Conservation (phyloP, 1,140 invertebrate species). For the Psix sp. region DNA sequence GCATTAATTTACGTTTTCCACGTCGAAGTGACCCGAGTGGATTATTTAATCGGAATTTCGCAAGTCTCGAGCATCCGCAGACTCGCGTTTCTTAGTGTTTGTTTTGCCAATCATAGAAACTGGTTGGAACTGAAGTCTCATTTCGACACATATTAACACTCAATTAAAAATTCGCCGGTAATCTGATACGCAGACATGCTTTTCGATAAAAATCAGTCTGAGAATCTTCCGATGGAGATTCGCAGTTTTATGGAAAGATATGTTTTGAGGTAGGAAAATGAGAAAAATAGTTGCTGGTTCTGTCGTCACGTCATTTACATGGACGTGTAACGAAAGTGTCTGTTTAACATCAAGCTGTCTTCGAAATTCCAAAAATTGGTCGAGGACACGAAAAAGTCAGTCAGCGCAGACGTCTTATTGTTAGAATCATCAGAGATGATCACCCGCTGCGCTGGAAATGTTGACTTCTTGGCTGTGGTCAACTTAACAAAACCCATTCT, state of each 20-base stretch:
- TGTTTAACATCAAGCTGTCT: conserved; percentile 30
- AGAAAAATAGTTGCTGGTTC: conserved; percentile 15
- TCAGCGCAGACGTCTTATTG: conserved; percentile 41
- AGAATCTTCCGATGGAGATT: conserved; percentile 7
- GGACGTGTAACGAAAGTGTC: conserved; percentile 5
- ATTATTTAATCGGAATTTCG: conserved; percentile 10
- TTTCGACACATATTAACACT: conserved; percentile 23
- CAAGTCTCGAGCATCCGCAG: too few species aligned
- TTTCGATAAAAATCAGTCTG: conserved; percentile 11
- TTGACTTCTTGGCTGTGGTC: conserved; percentile 70
- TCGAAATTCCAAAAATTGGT: conserved; percentile 47
- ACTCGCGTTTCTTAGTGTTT: too few species aligned
- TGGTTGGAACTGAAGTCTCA: conserved; percentile 18
- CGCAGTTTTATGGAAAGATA: conserved; percentile 5
- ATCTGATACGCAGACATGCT: conserved; percentile 11
- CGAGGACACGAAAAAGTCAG: conserved; percentile 53
- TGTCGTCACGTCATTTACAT: conserved; percentile 40
- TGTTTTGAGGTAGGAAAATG: not conserved
- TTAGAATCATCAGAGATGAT: conserved; percentile 50
- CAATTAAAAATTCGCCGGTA: conserved; percentile 27
- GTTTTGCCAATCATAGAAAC: not conserved
- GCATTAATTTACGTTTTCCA: conserved; percentile 23
- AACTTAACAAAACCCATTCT: conserved; percentile 69
- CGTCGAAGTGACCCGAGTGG: not conserved
- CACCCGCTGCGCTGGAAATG: conserved; percentile 68